Conservation (phyloP, 2,797 vertebrate genomes). For the Rhinophrynus dorsalis region DNA sequence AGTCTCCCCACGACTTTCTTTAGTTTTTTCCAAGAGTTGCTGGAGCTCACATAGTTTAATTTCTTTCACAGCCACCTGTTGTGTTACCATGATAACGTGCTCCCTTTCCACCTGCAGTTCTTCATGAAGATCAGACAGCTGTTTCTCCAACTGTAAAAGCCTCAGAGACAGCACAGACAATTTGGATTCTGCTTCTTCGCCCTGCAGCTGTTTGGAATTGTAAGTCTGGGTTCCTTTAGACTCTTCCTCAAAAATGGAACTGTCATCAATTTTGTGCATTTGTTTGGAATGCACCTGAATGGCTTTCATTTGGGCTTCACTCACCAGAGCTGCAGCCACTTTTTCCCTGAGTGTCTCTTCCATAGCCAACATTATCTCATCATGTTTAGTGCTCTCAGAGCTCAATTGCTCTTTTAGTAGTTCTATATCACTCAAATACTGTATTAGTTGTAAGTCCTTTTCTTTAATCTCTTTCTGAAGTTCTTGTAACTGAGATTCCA, state of each 20-base stretch:
- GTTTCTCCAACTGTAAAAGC: conserved; percentile 76
- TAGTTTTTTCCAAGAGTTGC: conserved; percentile 71
- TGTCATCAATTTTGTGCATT: conserved; percentile 25
- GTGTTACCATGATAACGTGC: conserved; percentile 75
- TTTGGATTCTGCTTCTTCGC: conserved; percentile 55
- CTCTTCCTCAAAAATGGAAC: conserved; percentile 49
- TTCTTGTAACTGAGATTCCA: conserved; percentile 67
- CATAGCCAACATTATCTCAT: conserved; percentile 68
- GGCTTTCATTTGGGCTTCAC: conserved; percentile 80
- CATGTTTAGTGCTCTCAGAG: conserved; percentile 65
- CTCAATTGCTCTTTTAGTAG: conserved; percentile 67
- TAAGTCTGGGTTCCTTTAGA: conserved; percentile 30
- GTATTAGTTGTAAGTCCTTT: conserved; percentile 75
- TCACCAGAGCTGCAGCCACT: conserved; percentile 75
- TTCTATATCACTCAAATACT: conserved; percentile 67
- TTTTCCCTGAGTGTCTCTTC: conserved; percentile 82
- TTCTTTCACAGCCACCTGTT: conserved; percentile 81
- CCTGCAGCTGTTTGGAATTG: conserved; percentile 11
- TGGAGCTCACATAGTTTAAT: conserved; percentile 73
- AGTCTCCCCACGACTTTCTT: conserved; percentile 47
- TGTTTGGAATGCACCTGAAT: conserved; percentile 67
- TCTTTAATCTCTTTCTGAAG: conserved; percentile 70
- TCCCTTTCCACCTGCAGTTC: conserved; percentile 81
- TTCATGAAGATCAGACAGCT: conserved; percentile 69
- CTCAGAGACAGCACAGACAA: conserved; percentile 71